These are phyloP conservation scores for Nezara viridula DNA, from an alignment of 2,888 invertebrate genomes.

Conservation along the genomic window DNA sequence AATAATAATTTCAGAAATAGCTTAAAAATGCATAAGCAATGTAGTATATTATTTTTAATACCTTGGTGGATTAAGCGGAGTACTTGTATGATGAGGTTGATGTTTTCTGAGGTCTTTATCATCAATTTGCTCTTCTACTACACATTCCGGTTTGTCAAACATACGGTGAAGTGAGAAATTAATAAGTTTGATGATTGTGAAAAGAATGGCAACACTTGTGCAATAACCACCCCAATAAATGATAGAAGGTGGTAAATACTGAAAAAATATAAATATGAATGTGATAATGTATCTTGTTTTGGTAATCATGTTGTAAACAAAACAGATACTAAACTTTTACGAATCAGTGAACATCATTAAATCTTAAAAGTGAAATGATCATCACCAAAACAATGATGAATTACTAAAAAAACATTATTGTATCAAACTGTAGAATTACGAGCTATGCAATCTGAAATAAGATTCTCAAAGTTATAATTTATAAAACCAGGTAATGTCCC, in stretches of 20 bases:
- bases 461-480: neutral
- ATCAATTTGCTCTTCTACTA: conserved; percentile 72
- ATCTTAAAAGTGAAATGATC: no score
- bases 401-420: neutral
- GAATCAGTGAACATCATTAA: neutral
- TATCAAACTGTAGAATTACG: neutral
- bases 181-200: conserved; percentile 85
- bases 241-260: conserved; percentile 90
- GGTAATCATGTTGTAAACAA: neutral
- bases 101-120: conserved; percentile 62
- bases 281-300: neutral
- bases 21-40: neutral
- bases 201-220: conserved; percentile 82
- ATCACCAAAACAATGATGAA: no score
- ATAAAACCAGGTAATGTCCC: neutral
- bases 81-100: conserved; percentile 62
- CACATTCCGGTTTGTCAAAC: conserved; percentile 94
- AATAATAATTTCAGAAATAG: neutral
- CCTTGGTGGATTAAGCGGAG: conserved; percentile 57
- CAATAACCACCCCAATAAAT: conserved; percentile 91
- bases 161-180: conserved; percentile 93
- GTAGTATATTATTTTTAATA: neutral
- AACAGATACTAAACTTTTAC: neutral
- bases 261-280: conserved; percentile 65
- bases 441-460: no score